Evolutionary conservation across 1,140 invertebrate genomes (phyloP).

Genomic region (Drosophila bipectinata): DNA sequence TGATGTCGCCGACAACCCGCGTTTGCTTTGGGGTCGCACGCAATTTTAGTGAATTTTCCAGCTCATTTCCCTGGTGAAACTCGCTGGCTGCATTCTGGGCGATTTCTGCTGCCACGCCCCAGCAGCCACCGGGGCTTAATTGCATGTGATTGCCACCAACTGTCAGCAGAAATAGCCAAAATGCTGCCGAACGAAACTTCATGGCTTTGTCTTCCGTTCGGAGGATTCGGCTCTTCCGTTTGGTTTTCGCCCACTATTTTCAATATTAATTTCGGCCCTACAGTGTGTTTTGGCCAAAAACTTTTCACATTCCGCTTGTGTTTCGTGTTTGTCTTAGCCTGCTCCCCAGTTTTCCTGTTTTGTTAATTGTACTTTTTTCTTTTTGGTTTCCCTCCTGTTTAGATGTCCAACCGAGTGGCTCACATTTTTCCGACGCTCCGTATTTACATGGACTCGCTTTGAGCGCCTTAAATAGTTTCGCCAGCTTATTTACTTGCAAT

Average conservation of each 20-base stretch:
- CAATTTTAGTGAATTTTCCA: constrained; percentile 71
- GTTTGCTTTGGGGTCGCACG: constrained; percentile 55
- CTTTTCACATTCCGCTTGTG: constrained; percentile 65
- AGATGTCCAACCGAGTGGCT: constrained; percentile 32
- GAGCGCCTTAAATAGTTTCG: constrained; percentile 45
- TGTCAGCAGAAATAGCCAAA: constrained; percentile 80
- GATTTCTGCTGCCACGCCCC: constrained; percentile 18
- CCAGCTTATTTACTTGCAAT: constrained; percentile 66
- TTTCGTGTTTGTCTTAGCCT: constrained; percentile 42
- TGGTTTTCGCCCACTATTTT: constrained; percentile 29
- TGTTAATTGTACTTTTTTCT: constrained; percentile 63
- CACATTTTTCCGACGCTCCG: constrained; percentile 51
- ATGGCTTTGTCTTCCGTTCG: constrained; percentile 45
- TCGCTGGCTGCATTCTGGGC: constrained; percentile 27
- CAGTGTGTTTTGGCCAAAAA: constrained; percentile 19
- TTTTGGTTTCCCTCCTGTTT: constrained; percentile 26
- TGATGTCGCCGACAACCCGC: constrained; percentile 60
- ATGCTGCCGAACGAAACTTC: constrained; percentile 69
- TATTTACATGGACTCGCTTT: constrained; percentile 42
- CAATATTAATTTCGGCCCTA: constrained; percentile 58
- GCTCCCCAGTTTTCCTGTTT: constrained; percentile 8
- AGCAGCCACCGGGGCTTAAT: constrained; percentile 60
- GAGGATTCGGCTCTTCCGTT: constrained; percentile 2
- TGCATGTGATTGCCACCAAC: constrained; percentile 67
- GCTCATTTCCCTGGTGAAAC: constrained; percentile 63